phyloP scores from a whole-genome alignment of 2,888 invertebrate species.

The Onthophagus sagittarius region DNA sequence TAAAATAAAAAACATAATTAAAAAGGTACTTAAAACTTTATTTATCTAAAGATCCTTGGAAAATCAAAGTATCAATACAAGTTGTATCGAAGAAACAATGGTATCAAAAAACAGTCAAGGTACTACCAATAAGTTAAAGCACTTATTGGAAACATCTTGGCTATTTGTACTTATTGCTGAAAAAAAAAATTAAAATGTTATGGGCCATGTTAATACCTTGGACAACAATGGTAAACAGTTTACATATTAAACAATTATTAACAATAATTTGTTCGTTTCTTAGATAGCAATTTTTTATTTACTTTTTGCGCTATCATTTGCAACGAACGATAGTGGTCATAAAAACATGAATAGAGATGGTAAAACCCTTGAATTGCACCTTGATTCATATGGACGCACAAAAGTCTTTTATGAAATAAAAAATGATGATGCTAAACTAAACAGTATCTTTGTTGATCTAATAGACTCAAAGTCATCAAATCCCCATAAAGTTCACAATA shows the following conservation, averaged over 20 bases:
- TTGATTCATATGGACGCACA: constrained; percentile 14
- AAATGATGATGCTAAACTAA: background rate
- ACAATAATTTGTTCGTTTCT: background rate
- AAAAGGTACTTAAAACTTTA: no score
- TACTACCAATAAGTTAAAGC: background rate
- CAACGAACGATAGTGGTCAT: constrained; percentile 7
- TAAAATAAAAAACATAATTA: constrained; percentile 20
- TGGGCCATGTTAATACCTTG: background rate
- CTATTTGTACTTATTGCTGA: background rate
- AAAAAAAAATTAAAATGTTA: background rate
- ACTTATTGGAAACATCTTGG: no score
- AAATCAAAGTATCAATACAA: background rate
- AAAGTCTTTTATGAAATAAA: constrained; percentile 17
- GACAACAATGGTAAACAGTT: background rate
- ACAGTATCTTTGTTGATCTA: background rate
- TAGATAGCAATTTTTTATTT: constrained; percentile 9
- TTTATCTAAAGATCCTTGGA: no score
- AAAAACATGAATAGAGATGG: constrained; percentile 18
- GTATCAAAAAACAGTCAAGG: background rate
- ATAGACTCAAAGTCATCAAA: background rate
- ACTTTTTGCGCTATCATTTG: constrained; percentile 5
- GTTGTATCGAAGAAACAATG: no score
- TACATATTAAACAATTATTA: no score
- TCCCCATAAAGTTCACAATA: constrained; percentile 14
- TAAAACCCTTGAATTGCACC: constrained; percentile 6